Evolutionary conservation across 2,113 vertebrate species (phyloP).

Genomic region (Dasypus novemcinctus): DNA sequence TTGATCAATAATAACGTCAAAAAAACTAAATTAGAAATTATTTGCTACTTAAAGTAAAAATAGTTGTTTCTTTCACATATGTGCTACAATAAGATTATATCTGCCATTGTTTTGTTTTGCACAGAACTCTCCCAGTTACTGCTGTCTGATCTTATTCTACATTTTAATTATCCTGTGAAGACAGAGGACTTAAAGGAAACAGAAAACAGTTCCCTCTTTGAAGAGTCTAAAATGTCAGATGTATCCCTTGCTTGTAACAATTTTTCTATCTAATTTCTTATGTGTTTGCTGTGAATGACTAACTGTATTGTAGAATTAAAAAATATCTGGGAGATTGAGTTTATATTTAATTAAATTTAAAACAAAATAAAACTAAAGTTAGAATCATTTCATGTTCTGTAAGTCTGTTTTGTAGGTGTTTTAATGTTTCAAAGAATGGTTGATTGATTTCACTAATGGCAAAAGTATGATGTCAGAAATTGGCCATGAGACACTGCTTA

Average conservation of each 20-base stretch:
- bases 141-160: slow-evolving; percentile 90
- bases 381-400: slow-evolving; percentile 2
- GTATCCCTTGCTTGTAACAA: neutral
- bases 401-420: neutral
- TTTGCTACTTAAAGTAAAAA: neutral
- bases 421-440: slow-evolving; percentile 14
- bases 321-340: neutral
- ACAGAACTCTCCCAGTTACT: slow-evolving; percentile 88
- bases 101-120: slow-evolving; percentile 53
- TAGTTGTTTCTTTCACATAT: neutral
- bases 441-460: neutral
- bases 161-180: slow-evolving; percentile 84
- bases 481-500: neutral
- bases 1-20: neutral
- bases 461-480: neutral
- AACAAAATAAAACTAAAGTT: slow-evolving; percentile 54
- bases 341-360: slow-evolving; percentile 25
- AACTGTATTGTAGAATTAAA: slow-evolving; percentile 8
- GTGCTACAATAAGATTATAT: neutral
- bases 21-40: slow-evolving; percentile 33
- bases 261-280: slow-evolving; percentile 59
- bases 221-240: slow-evolving; percentile 63
- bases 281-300: neutral
- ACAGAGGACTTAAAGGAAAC: slow-evolving; percentile 72
- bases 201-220: slow-evolving; percentile 58